Percentiles rank a stretch among this genome's conserved stretches.
Conservation (phyloP, 2,888 invertebrate species). For the Magallana nippona region DNA sequence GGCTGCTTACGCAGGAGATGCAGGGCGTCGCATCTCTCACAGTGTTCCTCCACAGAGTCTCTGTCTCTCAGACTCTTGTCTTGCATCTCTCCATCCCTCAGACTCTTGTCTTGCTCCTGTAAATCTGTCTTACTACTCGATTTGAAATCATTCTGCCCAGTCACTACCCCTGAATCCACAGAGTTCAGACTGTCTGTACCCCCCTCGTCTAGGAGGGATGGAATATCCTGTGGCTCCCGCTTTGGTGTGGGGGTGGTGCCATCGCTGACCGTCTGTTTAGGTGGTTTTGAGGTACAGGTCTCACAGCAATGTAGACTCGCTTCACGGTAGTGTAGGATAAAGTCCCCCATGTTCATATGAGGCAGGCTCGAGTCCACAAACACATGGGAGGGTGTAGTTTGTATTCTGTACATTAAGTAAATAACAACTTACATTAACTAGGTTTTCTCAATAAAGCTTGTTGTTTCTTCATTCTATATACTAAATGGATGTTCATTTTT, state of each 20-base stretch:
- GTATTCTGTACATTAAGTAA: conserved; percentile 75
- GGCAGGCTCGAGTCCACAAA: conserved; percentile 90
- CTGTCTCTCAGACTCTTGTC: background rate
- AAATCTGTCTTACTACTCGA: background rate
- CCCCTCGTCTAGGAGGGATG: conserved; percentile 52
- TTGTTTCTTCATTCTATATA: too few species aligned
- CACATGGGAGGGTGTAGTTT: conserved; percentile 74
- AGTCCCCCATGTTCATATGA: conserved; percentile 70
- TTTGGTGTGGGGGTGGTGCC: background rate
- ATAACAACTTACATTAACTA: background rate
- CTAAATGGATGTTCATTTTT: too few species aligned
- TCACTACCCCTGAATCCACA: conserved; percentile 66
- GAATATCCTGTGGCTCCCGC: conserved; percentile 7
- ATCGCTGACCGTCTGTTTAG: conserved; percentile 32
- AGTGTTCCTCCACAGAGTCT: background rate
- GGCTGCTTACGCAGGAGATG: conserved; percentile 1
- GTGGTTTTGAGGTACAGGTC: conserved; percentile 6
- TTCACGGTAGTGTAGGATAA: conserved; percentile 59
- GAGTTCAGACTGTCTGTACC: conserved; percentile 60
- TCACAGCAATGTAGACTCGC: conserved; percentile 3
- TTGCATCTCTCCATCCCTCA: too few species aligned
- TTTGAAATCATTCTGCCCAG: background rate
- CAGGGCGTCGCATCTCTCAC: conserved; percentile 29
- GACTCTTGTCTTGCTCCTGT: background rate
- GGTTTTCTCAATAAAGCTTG: background rate